Percentiles rank a stretch among this genome's conserved stretches.
Evolutionary conservation across 2,797 vertebrate genomes (phyloP).

Genomic region (Chaunax sp.): DNA sequence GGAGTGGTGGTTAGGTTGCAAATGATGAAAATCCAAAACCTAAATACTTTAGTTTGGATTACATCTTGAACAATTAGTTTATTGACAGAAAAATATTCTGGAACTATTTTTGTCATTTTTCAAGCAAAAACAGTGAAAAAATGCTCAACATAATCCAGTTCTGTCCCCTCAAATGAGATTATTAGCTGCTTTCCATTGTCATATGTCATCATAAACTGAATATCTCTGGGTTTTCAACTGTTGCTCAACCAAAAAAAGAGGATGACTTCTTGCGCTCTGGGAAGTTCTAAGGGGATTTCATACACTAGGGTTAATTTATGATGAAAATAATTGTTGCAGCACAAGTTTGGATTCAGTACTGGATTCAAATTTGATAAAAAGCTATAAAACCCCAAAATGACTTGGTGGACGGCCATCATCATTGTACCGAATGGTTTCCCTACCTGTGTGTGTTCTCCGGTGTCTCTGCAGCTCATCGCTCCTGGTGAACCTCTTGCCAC

Average conservation of each 20-base stretch:
- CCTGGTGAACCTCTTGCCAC: constrained; percentile 97
- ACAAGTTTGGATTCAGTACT: background rate
- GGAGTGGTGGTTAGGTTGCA: background rate
- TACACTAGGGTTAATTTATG: background rate
- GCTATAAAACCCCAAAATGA: background rate
- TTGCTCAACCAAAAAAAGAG: background rate
- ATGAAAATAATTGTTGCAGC: background rate
- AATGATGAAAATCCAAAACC: background rate
- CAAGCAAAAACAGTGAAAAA: too few species aligned
- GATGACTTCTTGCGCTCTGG: too few species aligned
- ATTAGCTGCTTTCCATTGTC: too few species aligned
- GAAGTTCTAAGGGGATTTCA: too few species aligned
- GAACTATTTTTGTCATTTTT: too few species aligned
- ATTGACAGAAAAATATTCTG: background rate
- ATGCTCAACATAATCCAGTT: too few species aligned
- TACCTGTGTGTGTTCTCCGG: constrained; percentile 97
- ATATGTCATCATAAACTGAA: too few species aligned
- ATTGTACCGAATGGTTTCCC: background rate
- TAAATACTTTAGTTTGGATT: background rate
- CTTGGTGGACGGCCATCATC: background rate
- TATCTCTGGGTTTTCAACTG: background rate
- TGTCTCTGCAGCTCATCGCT: constrained; percentile 98
- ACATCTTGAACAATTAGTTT: background rate
- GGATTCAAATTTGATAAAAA: background rate
- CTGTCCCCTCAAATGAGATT: too few species aligned